Conservation (phyloP, 2,888 invertebrate genomes). For the Trissonchulus latispiculum region DNA sequence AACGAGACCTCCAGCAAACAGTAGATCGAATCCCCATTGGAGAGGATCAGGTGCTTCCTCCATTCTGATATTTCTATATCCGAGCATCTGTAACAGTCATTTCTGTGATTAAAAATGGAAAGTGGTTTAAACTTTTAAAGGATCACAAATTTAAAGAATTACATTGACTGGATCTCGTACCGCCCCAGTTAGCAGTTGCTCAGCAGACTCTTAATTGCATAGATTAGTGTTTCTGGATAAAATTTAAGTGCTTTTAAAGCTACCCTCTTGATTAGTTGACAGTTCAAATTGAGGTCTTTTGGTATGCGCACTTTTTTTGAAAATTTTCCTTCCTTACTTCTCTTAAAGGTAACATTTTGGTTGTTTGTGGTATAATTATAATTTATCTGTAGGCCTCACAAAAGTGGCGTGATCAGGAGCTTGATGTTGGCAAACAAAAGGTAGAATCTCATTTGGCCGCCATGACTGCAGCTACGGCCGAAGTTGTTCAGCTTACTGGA, state of each 20-base stretch:
- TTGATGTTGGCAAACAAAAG: slow-evolving; percentile 89
- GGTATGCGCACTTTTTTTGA: no score
- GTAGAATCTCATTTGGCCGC: slow-evolving; percentile 94
- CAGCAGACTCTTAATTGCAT: no score
- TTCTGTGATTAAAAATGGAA: no score
- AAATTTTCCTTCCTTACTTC: slow-evolving; percentile 1
- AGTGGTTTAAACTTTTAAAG: no score
- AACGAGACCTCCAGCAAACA: slow-evolving; percentile 59
- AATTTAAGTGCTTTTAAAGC: no score
- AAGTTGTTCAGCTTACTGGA: slow-evolving; percentile 79
- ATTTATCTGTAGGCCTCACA: slow-evolving; percentile 57
- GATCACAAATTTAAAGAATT: no score
- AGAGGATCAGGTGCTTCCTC: slow-evolving; percentile 36
- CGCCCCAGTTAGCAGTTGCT: no score
- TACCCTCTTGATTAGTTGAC: no score
- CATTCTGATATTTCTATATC: not conserved
- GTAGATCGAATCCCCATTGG: slow-evolving; percentile 55
- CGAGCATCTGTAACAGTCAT: not conserved
- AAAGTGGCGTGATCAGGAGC: slow-evolving; percentile 84
- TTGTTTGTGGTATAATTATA: not conserved
- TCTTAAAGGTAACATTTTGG: not conserved
- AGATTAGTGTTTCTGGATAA: no score
- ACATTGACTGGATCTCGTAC: no score
- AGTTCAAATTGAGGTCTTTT: no score
- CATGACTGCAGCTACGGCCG: slow-evolving; percentile 98